These are phyloP conservation scores for Pipra filicauda DNA, from an alignment of 2,113 vertebrate species.

Conservation along the genomic window DNA sequence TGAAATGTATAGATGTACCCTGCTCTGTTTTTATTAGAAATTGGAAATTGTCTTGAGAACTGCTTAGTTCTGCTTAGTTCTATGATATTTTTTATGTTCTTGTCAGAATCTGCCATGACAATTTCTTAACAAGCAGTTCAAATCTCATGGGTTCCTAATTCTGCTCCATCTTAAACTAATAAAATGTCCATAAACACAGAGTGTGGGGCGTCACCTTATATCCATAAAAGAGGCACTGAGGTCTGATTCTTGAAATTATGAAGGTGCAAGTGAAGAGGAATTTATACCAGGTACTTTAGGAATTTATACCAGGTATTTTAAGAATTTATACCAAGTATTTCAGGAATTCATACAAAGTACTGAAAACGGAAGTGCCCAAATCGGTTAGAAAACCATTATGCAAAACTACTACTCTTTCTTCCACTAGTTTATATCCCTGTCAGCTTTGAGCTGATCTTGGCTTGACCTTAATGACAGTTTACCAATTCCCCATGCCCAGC, in stretches of 20 bases:
- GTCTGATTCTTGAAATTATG: neutral
- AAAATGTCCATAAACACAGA: neutral
- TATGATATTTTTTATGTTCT: conserved; percentile 14
- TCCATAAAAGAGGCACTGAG: neutral
- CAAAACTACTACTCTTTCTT: neutral
- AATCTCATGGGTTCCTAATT: neutral
- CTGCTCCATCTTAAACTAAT: neutral
- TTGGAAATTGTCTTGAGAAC: conserved; percentile 4
- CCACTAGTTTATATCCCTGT: neutral
- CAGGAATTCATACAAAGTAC: neutral
- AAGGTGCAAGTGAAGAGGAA: neutral
- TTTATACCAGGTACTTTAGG: neutral
- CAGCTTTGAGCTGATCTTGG: neutral
- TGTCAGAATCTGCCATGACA: conserved; percentile 27
- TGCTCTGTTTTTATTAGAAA: conserved; percentile 12
- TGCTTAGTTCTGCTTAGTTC: conserved; percentile 4
- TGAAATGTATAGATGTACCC: neutral
- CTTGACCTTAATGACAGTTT: neutral
- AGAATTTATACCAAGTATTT: too few relatives aligned
- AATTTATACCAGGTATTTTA: neutral
- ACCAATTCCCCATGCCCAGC: neutral
- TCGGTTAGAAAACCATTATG: neutral
- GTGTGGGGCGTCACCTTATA: neutral
- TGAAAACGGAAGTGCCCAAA: neutral
- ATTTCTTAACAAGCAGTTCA: conserved; percentile 11